phyloP scores from a whole-genome alignment of 2,797 vertebrate species.

The Onychomys leucogaster region DNA sequence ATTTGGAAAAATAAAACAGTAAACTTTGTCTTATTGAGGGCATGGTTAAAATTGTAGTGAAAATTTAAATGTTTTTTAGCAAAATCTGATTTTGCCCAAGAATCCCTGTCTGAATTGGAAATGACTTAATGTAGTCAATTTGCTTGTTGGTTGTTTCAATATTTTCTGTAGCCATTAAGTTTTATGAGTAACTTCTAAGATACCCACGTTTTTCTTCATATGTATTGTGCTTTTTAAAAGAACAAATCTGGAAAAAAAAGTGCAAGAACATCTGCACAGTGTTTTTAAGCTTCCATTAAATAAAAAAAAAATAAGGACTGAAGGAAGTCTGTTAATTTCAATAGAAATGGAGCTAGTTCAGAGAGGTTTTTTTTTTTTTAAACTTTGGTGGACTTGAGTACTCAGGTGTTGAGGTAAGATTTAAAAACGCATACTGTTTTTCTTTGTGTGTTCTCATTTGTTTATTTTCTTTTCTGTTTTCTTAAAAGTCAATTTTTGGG shows the following conservation, averaged over 20 bases:
- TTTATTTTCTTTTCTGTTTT: slow-evolving; percentile 27
- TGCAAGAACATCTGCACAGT: slow-evolving; percentile 67
- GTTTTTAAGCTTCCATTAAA: slow-evolving; percentile 68
- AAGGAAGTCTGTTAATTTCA: slow-evolving; percentile 57
- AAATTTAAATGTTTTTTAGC: slow-evolving; percentile 73
- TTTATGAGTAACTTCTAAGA: slow-evolving; percentile 67
- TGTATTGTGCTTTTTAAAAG: slow-evolving; percentile 71
- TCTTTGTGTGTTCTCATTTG: slow-evolving; percentile 28
- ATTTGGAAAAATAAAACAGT: slow-evolving; percentile 23
- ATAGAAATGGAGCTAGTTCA: slow-evolving; percentile 52
- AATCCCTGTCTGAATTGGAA: slow-evolving; percentile 60
- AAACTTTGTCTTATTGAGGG: slow-evolving; percentile 45
- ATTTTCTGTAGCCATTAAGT: slow-evolving; percentile 65
- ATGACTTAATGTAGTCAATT: slow-evolving; percentile 63
- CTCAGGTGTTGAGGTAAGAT: slow-evolving; percentile 49
- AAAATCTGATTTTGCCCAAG: slow-evolving; percentile 45
- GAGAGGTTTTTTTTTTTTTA: slow-evolving; percentile 1
- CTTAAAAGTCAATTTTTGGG: background rate
- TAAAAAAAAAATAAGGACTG: slow-evolving; percentile 55
- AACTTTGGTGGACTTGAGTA: slow-evolving; percentile 48
- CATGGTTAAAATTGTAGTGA: slow-evolving; percentile 59
- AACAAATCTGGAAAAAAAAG: slow-evolving; percentile 69
- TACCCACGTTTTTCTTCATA: slow-evolving; percentile 48
- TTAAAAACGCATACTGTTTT: slow-evolving; percentile 68
- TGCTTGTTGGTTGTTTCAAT: slow-evolving; percentile 69